Conservation (phyloP, 2,113 vertebrate species). For the Pelecanoides urinatrix region DNA sequence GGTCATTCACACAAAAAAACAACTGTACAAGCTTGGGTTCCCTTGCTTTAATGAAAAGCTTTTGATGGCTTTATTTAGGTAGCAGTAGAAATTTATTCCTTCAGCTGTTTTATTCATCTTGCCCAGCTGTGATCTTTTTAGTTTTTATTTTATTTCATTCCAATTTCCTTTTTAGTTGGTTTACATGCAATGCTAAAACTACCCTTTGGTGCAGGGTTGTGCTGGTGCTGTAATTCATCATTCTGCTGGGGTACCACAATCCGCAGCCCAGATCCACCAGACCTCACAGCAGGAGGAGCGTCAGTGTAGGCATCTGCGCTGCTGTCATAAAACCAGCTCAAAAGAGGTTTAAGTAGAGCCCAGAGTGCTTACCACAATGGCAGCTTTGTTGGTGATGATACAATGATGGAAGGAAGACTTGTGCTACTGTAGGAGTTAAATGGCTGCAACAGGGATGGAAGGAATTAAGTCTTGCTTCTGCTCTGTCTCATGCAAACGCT, state of each 20-base stretch:
- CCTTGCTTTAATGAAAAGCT: conserved; percentile 2
- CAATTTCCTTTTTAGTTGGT: not conserved
- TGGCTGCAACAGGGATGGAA: not conserved
- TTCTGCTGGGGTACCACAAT: not conserved
- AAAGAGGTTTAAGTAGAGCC: not conserved
- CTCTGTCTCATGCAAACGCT: not conserved
- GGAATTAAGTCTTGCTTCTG: not conserved
- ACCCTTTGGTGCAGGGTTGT: not conserved
- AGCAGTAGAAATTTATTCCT: not conserved
- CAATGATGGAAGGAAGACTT: not conserved
- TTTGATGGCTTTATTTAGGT: conserved; percentile 19
- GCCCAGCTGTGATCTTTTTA: not conserved
- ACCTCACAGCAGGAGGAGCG: not conserved
- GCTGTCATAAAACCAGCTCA: not conserved
- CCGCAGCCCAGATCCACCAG: not conserved
- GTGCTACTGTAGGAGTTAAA: not conserved
- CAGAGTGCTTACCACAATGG: not conserved
- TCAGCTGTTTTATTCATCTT: not conserved
- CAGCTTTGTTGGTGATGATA: not conserved
- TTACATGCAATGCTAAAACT: not conserved
- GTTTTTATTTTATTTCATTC: not conserved
- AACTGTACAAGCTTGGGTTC: not conserved
- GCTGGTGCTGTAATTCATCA: not conserved
- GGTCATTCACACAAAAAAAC: not conserved
- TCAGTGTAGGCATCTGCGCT: not conserved